Percentiles rank a stretch among this genome's conserved stretches.
Evolutionary conservation across 2,113 vertebrate species (phyloP).

Genomic region (Myrmecobius fasciatus): DNA sequence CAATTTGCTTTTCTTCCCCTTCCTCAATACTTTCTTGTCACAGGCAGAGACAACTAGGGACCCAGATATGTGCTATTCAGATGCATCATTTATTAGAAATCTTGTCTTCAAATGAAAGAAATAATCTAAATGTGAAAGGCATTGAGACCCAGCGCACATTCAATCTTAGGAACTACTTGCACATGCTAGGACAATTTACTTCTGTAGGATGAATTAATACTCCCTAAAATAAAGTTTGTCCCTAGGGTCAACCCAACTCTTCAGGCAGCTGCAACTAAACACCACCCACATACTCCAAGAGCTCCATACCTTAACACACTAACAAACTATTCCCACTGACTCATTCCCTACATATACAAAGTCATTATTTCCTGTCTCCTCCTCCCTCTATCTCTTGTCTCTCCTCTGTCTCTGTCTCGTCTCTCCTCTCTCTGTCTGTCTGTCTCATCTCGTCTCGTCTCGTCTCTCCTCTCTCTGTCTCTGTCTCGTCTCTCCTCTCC

Average conservation of each 20-base stretch:
- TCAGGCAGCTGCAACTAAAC: background rate
- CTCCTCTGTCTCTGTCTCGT: too few relatives aligned
- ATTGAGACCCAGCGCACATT: background rate
- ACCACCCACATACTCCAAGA: background rate
- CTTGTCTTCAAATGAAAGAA: background rate
- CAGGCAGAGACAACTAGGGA: background rate
- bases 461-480: too few relatives aligned
- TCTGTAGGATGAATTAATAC: background rate
- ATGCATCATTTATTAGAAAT: background rate
- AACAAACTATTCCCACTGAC: background rate
- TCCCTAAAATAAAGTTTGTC: background rate
- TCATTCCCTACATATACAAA: background rate
- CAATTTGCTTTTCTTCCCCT: background rate
- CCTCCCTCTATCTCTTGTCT: too few relatives aligned
- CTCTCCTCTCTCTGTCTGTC: too few relatives aligned
- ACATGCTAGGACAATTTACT: background rate
- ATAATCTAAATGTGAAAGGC: background rate
- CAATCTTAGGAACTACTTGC: background rate
- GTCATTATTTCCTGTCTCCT: too few relatives aligned
- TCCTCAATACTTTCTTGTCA: background rate
- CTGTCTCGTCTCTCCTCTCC: too few relatives aligned
- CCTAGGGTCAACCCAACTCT: background rate
- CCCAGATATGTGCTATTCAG: background rate
- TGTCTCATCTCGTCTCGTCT: too few relatives aligned
- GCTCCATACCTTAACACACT: background rate